Conservation (phyloP, 1,140 invertebrate genomes). For the Bombus consobrinus region DNA sequence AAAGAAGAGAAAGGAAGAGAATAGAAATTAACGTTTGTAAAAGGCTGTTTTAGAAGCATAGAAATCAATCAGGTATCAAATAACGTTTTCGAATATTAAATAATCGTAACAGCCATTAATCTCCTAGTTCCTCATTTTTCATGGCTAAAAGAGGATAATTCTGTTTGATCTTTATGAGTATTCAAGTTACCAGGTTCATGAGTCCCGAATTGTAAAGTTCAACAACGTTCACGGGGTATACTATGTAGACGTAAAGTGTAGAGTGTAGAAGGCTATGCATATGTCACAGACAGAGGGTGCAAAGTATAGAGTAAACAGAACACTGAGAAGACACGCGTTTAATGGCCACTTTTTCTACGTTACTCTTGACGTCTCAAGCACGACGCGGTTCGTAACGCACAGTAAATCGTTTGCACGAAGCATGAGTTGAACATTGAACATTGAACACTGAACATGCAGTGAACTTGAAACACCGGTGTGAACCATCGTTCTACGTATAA, state of each 20-base stretch:
- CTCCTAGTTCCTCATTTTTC: background rate
- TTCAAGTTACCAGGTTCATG: background rate
- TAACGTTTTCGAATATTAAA: background rate
- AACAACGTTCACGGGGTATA: background rate
- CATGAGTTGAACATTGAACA: background rate
- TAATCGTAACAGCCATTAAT: background rate
- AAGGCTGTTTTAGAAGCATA: background rate
- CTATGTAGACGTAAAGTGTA: background rate
- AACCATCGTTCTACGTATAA: background rate
- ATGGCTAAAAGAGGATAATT: background rate
- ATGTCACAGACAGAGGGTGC: background rate
- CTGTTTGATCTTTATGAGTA: background rate
- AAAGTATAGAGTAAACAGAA: slow-evolving; percentile 9
- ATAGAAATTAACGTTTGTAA: background rate
- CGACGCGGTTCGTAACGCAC: slow-evolving; percentile 13
- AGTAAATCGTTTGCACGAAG: slow-evolving; percentile 25
- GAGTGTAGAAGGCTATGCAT: background rate
- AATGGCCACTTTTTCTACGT: slow-evolving; percentile 29
- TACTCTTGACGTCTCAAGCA: slow-evolving; percentile 21
- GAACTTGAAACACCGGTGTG: background rate
- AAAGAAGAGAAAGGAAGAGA: background rate
- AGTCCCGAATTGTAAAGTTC: background rate
- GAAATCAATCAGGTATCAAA: background rate
- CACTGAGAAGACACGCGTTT: slow-evolving; percentile 13
- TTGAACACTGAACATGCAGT: no score